These are phyloP conservation scores for Drosophila mauritiana DNA, from an alignment of 1,140 invertebrate genomes.

Conservation along the genomic window DNA sequence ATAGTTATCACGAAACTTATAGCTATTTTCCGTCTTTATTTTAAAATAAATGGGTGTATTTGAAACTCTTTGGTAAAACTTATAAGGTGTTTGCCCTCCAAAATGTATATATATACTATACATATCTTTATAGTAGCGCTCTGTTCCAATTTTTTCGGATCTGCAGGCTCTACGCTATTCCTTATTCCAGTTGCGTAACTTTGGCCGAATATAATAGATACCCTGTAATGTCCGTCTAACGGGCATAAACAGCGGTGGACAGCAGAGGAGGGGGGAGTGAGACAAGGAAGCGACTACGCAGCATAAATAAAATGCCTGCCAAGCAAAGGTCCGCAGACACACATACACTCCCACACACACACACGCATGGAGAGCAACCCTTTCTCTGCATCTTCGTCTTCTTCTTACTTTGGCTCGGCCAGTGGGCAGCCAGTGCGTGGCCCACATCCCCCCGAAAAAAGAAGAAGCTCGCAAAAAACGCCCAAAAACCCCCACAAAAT, in stretches of 20 bases:
- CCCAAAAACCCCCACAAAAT: constrained; percentile 16
- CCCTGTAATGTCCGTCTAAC: neutral
- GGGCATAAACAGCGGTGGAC: neutral
- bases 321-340: constrained; percentile 54
- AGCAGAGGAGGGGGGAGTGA: constrained; percentile 8
- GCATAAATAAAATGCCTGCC: constrained; percentile 79
- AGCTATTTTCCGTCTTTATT: no score
- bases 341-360: constrained; percentile 27
- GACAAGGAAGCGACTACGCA: constrained; percentile 73
- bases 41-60: no score
- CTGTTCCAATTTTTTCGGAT: no score
- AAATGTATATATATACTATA: no score
- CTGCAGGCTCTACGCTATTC: no score
- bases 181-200: neutral
- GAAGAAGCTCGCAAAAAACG: neutral
- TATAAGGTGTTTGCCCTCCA: no score
- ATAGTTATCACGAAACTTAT: no score
- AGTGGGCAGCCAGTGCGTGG: constrained; percentile 47
- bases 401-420: constrained; percentile 10
- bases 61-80: no score
- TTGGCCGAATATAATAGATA: constrained; percentile 1
- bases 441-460: constrained; percentile 16
- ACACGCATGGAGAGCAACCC: constrained; percentile 33
- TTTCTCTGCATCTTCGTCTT: constrained; percentile 31
- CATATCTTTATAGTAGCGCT: no score